Percentiles rank a stretch among this genome's conserved stretches.
These are phyloP conservation scores for Osmerus mordax DNA, from an alignment of 2,113 vertebrate genomes.

Conservation along the genomic window DNA sequence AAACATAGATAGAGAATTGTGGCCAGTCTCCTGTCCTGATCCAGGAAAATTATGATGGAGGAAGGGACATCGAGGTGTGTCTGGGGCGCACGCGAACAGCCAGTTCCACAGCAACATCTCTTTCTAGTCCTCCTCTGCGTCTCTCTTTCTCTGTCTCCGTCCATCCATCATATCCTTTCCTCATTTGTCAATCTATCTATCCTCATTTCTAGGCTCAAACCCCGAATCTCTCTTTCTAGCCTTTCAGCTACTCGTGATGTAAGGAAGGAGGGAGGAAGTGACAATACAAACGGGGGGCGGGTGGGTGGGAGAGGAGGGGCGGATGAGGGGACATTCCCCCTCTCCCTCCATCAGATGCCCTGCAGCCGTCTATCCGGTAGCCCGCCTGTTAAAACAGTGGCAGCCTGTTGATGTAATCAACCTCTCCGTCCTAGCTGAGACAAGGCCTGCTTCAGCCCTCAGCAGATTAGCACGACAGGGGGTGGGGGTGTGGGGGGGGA, in stretches of 20 bases:
- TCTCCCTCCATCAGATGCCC: constrained; percentile 41
- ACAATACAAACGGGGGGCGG: constrained; percentile 4
- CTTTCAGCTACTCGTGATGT: neutral
- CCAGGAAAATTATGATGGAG: neutral
- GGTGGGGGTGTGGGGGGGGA: neutral
- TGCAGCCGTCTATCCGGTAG: constrained; percentile 23
- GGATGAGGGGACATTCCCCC: neutral
- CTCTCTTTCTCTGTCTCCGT: neutral
- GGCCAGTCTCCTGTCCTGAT: constrained; percentile 6
- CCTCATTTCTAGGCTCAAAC: too few relatives aligned
- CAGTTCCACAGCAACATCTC: neutral
- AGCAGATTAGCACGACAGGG: constrained; percentile 30
- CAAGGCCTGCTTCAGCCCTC: constrained; percentile 29
- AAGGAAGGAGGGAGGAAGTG: neutral
- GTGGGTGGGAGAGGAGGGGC: neutral
- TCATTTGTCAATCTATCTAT: neutral
- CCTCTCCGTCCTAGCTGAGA: constrained; percentile 34
- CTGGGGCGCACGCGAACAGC: neutral
- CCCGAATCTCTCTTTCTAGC: neutral
- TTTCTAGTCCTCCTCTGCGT: neutral
- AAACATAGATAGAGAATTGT: neutral
- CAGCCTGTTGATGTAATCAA: constrained; percentile 51
- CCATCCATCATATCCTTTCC: neutral
- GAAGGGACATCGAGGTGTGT: neutral
- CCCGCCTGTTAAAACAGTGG: constrained; percentile 54